phyloP scores from a whole-genome alignment of 2,797 vertebrate genomes.

The Notolepis coatsorum region DNA sequence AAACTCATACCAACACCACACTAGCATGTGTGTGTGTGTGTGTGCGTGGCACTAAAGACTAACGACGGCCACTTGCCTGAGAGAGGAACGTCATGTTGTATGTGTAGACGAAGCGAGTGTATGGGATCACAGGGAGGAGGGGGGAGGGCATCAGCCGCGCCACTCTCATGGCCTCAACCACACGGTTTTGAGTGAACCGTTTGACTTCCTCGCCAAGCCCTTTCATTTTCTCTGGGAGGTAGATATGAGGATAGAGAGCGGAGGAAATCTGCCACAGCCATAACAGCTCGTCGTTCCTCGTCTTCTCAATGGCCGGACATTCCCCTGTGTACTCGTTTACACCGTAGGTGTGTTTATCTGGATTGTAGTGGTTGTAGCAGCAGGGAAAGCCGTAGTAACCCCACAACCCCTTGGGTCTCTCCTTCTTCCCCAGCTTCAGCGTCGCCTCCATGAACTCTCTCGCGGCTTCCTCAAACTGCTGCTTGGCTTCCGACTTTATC shows the following conservation, averaged over 20 bases:
- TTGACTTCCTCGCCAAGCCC: slow-evolving; percentile 50
- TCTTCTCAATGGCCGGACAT: slow-evolving; percentile 78
- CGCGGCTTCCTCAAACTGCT: slow-evolving; percentile 81
- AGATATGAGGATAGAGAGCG: slow-evolving; percentile 92
- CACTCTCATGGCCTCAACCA: slow-evolving; percentile 86
- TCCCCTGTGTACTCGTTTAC: slow-evolving; percentile 83
- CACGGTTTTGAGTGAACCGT: slow-evolving; percentile 80
- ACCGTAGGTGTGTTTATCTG: slow-evolving; percentile 9
- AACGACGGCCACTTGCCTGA: slow-evolving; percentile 68
- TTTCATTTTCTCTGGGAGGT: slow-evolving; percentile 79
- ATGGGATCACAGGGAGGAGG: slow-evolving; percentile 82
- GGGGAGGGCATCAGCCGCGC: slow-evolving; percentile 25
- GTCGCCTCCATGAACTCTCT: slow-evolving; percentile 87
- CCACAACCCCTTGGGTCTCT: slow-evolving; percentile 86
- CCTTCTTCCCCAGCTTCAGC: slow-evolving; percentile 74
- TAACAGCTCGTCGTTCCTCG: slow-evolving; percentile 83
- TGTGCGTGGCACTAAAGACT: background rate
- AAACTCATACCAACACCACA: background rate
- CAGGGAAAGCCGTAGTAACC: slow-evolving; percentile 92
- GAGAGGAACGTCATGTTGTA: slow-evolving; percentile 84
- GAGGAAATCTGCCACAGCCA: slow-evolving; percentile 92
- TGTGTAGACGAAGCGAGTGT: slow-evolving; percentile 87
- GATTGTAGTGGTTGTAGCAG: slow-evolving; percentile 90
- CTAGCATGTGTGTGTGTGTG: no score
- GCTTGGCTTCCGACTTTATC: slow-evolving; percentile 75